phyloP scores from a whole-genome alignment of 2,113 vertebrate species.

The Felis catus region DNA sequence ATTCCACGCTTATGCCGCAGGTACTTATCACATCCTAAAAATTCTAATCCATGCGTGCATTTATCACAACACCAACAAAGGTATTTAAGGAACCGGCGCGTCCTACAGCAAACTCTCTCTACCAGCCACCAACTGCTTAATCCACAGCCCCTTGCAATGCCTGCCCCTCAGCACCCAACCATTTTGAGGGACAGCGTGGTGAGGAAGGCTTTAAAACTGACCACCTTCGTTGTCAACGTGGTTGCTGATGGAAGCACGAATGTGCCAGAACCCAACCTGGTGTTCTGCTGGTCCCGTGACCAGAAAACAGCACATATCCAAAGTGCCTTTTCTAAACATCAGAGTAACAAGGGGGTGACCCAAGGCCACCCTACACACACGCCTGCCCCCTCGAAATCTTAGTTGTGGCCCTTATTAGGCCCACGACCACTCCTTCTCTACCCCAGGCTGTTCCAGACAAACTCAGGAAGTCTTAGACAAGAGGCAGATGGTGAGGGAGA shows the following conservation, averaged over 20 bases:
- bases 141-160: too few relatives aligned
- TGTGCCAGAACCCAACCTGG: neutral
- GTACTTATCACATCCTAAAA: neutral
- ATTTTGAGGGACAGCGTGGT: neutral
- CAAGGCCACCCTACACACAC: neutral
- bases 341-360: neutral
- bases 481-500: slow-evolving; percentile 47
- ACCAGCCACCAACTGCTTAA: neutral
- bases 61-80: neutral
- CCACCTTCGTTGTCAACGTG: neutral
- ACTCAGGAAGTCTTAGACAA: slow-evolving; percentile 44
- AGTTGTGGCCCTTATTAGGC: neutral
- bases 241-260: neutral
- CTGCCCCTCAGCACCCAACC: neutral
- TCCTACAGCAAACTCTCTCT: neutral
- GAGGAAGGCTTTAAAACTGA: neutral
- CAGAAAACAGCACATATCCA: neutral
- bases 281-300: neutral
- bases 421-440: neutral
- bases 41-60: neutral
- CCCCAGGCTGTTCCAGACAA: neutral
- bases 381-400: neutral
- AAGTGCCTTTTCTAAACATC: neutral
- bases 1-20: neutral
- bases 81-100: neutral